Evolutionary conservation across 1,140 invertebrate species (phyloP), one percentile per base, ranked within the genome.

Genomic region (Mycetomoellerius zeteki): DNA sequence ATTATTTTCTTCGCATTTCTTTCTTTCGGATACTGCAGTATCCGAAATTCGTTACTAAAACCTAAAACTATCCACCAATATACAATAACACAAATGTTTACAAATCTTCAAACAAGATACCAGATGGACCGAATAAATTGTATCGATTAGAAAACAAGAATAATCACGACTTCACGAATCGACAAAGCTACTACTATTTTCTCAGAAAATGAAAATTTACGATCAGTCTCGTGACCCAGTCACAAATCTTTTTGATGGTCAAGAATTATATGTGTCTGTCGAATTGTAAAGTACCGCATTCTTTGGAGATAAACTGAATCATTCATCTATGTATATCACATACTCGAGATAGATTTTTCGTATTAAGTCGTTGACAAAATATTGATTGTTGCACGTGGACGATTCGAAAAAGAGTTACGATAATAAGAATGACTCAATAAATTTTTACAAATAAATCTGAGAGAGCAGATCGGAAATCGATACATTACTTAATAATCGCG

Each of bases 211-310:
- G 16, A 80, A 69, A 80, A 69, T 69, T 80, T 80, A 80, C 30
- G 47, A 56, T 69, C 77, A 50, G 47, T 47, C 77, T 80, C 62
- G 62, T 69, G 64, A 80, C 62, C 77, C 30, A 80, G 47, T 80
- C 77, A 50, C 56, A 62, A 30, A 50, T 60, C 77, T 54, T 80
- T 80, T 80, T 47, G 47, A 14, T 54, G 60, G 30, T 54, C 30
- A 37, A 56, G 21, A 69, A 27, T 80, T 80, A 80, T 80, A 16
- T 21, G 19, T 21, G 30, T 52, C 30, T 69, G 30, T 69, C 62
- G 30, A 37, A 8, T 33, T 47, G 62, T 80, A 69, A 80, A 80
- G 54, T 69, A 69, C 8, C 47, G 21, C n/a, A 37, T 50, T 80
- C 62, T 27, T 65, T 47, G 0, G 30, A 52, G 27, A 67, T n/a